Conservation (phyloP, 2,888 invertebrate species). For the Euspilapteryx auroguttella region DNA sequence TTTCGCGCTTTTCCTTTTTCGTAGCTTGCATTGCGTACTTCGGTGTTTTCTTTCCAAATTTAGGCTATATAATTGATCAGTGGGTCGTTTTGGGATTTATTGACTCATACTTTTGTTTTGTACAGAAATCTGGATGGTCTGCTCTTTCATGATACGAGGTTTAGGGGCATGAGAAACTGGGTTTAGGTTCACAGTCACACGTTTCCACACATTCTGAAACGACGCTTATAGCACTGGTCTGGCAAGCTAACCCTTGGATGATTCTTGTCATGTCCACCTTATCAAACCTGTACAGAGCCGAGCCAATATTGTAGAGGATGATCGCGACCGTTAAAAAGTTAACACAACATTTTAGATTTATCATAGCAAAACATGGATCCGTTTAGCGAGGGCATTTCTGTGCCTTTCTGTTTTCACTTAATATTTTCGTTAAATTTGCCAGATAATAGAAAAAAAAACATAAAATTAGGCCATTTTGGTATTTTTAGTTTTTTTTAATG, state of each 20-base stretch:
- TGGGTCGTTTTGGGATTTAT: no score
- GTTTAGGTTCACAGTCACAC: slow-evolving; percentile 18
- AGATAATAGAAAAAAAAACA: slow-evolving; percentile 3
- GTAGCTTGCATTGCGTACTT: no score
- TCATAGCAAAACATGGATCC: slow-evolving; percentile 22
- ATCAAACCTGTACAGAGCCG: slow-evolving; percentile 18
- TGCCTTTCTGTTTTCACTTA: slow-evolving; percentile 3
- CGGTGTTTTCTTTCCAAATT: no score
- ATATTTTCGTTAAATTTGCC: slow-evolving; percentile 1
- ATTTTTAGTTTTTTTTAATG: no score
- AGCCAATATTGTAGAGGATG: slow-evolving; percentile 20
- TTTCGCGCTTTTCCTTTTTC: no score
- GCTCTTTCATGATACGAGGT: no score
- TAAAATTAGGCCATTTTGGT: slow-evolving; percentile 8
- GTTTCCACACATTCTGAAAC: slow-evolving; percentile 20
- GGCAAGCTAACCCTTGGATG: slow-evolving; percentile 8
- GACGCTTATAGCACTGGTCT: slow-evolving; percentile 14
- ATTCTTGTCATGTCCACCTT: slow-evolving; percentile 8
- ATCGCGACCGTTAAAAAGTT: slow-evolving; percentile 19
- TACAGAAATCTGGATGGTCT: no score
- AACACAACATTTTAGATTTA: slow-evolving; percentile 14
- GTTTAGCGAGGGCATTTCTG: slow-evolving; percentile 4
- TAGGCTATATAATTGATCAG: no score
- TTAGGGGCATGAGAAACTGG: no score
- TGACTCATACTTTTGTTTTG: no score